These are phyloP conservation scores for Lates japonicus DNA, from an alignment of 2,797 vertebrate species.

Conservation along the genomic window DNA sequence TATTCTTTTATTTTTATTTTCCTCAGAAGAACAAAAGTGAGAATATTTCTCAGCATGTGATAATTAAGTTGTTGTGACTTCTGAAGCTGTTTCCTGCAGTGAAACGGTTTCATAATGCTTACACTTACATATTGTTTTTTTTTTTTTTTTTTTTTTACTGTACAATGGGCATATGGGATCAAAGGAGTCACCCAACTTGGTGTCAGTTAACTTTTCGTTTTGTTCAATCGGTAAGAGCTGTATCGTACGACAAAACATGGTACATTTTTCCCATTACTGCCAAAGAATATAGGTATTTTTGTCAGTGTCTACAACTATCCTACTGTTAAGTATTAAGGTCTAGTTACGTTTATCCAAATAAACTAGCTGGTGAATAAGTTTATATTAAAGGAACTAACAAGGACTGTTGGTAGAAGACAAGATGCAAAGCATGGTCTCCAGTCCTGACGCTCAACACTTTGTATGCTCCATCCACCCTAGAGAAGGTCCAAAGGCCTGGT, in stretches of 20 bases:
- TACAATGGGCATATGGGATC: neutral
- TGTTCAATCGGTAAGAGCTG: neutral
- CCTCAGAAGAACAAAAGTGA: conserved; percentile 34
- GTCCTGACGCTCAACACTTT: neutral
- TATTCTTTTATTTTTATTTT: neutral
- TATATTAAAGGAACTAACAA: neutral
- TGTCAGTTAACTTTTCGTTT: neutral
- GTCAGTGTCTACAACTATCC: neutral
- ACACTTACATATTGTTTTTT: neutral
- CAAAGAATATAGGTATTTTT: too few species aligned
- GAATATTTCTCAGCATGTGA: conserved; percentile 24
- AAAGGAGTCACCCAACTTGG: neutral
- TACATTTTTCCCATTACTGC: too few species aligned
- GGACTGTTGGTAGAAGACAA: neutral
- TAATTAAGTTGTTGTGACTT: conserved; percentile 36
- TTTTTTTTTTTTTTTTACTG: neutral
- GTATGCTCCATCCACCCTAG: neutral
- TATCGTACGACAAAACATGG: neutral
- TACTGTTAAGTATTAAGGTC: neutral
- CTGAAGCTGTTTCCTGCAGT: conserved; percentile 32
- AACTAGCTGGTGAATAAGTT: neutral
- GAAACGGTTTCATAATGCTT: conserved; percentile 9
- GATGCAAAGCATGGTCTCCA: neutral
- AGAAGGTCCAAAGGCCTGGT: neutral
- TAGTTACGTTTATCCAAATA: neutral